phyloP scores from a whole-genome alignment of 53 echinoderm and acorn worm species.

The Henricia sp. region DNA sequence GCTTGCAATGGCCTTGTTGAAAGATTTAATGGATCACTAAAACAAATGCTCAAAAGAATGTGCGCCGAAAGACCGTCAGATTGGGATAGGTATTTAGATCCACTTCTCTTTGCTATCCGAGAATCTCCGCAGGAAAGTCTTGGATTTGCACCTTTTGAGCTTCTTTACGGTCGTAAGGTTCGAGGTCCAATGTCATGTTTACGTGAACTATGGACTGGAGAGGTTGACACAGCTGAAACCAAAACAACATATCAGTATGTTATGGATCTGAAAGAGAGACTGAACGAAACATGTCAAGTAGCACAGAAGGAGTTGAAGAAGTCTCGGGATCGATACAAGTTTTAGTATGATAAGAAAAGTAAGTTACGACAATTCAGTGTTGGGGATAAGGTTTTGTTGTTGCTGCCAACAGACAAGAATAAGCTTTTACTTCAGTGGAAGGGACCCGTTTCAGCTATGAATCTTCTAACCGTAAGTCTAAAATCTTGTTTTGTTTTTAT shows the following conservation, averaged over 20 bases:
- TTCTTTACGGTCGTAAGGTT: too few species aligned
- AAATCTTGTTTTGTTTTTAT: too few species aligned
- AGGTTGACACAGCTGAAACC: constrained; percentile 6
- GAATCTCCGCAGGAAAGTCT: constrained; percentile 58
- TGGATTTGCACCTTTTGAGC: too few species aligned
- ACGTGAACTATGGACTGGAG: constrained; percentile 59
- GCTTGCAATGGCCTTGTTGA: too few species aligned
- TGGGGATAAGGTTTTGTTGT: constrained; percentile 47
- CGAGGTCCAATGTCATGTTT: constrained; percentile 62
- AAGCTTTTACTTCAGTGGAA: constrained; percentile 40
- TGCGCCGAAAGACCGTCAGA: too few species aligned
- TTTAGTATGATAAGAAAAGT: not conserved
- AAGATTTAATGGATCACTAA: too few species aligned
- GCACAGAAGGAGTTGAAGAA: constrained; percentile 17
- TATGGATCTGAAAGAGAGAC: constrained; percentile 40
- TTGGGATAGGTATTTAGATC: too few species aligned
- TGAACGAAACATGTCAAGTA: constrained; percentile 62
- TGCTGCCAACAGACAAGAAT: constrained; percentile 66
- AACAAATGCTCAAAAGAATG: too few species aligned
- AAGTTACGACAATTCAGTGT: constrained; percentile 5
- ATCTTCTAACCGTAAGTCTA: too few species aligned
- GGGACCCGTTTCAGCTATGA: not conserved
- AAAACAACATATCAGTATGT: constrained; percentile 61
- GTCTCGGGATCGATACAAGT: not conserved
- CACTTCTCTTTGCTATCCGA: constrained; percentile 52